Evolutionary conservation across 2,888 invertebrate species (phyloP).

Genomic region (Dromius quadrimaculatus): DNA sequence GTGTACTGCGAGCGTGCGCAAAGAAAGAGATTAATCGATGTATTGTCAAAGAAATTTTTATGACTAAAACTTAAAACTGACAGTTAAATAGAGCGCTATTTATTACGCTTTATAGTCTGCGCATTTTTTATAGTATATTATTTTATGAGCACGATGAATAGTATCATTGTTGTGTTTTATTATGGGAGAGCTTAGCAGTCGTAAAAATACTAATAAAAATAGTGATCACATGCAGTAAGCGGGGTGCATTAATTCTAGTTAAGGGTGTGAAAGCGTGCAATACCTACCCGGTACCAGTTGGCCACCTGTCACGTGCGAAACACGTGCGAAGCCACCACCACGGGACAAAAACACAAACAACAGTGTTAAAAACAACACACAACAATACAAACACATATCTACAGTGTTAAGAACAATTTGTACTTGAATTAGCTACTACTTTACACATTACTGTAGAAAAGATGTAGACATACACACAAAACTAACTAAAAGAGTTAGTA

Average conservation of each 20-base stretch:
- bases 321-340: constrained; percentile 59
- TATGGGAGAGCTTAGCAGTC: too few relatives aligned
- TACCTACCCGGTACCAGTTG: constrained; percentile 93
- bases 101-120: constrained; percentile 8
- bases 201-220: neutral
- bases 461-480: too few relatives aligned
- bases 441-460: too few relatives aligned
- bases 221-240: neutral
- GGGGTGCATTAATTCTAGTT: neutral
- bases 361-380: constrained; percentile 27
- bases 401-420: constrained; percentile 5
- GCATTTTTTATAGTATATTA: neutral
- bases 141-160: too few relatives aligned
- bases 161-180: too few relatives aligned
- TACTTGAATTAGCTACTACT: too few relatives aligned
- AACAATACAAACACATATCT: constrained; percentile 37
- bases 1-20: neutral
- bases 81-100: constrained; percentile 24
- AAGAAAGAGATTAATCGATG: constrained; percentile 32
- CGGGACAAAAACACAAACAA: constrained; percentile 57
- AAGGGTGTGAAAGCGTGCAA: constrained; percentile 22
- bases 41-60: constrained; percentile 7
- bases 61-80: neutral
- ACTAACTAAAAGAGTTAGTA: too few relatives aligned
- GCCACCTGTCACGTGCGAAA: constrained; percentile 75